Evolutionary conservation across 2,113 vertebrate genomes (phyloP).

Genomic region (Pygathrix nemaeus): DNA sequence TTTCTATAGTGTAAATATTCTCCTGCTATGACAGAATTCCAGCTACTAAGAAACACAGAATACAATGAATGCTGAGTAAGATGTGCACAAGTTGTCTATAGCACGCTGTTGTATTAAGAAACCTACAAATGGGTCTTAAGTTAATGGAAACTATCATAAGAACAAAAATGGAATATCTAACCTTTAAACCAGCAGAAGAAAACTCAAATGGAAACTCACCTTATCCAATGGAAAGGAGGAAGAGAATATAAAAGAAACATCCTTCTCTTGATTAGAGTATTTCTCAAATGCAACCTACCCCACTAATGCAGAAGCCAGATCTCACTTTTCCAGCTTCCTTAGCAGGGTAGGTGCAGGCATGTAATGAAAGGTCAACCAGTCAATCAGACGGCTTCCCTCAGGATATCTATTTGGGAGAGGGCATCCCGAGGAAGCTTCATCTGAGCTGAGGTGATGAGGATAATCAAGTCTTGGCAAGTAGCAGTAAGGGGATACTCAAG

Average conservation of each 20-base stretch:
- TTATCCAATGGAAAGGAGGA: background rate
- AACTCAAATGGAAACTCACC: background rate
- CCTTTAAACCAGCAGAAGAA: background rate
- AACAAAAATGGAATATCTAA: background rate
- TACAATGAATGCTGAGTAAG: background rate
- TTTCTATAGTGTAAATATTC: background rate
- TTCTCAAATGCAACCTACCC: background rate
- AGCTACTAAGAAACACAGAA: background rate
- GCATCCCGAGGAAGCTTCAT: background rate
- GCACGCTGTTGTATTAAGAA: background rate
- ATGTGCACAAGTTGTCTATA: background rate
- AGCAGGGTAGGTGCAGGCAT: background rate
- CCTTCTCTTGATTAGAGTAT: background rate
- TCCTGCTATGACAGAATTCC: background rate
- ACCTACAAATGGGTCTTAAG: background rate
- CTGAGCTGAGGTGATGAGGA: background rate
- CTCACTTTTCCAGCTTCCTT: background rate
- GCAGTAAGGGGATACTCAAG: background rate
- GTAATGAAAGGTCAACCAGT: background rate
- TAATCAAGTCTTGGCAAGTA: background rate
- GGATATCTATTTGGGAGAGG: background rate
- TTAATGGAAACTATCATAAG: background rate
- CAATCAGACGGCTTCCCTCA: background rate
- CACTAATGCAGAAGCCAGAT: background rate
- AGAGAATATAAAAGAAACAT: background rate